Percentiles rank a stretch among this genome's conserved stretches.
phyloP scores from a whole-genome alignment of 2,797 vertebrate genomes.

The Fratercula arctica region DNA sequence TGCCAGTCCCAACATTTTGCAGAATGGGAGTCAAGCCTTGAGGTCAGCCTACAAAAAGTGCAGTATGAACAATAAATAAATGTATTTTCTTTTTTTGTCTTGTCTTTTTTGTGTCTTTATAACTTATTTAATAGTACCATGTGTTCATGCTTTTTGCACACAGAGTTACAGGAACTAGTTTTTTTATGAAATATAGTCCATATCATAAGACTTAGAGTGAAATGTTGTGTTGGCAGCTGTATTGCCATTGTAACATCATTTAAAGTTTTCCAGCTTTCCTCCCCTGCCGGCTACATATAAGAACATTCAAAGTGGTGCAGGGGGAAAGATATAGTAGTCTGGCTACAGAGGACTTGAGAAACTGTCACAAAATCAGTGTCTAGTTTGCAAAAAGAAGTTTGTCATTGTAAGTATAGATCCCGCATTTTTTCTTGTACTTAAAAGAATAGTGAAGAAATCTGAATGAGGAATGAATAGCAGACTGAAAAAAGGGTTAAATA shows the following conservation, averaged over 20 bases:
- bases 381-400: neutral
- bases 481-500: neutral
- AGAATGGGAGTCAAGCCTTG: neutral
- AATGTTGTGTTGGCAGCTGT: neutral
- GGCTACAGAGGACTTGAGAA: neutral
- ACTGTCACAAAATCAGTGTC: neutral
- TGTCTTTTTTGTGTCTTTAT: neutral
- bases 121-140: neutral
- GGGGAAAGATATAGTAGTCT: neutral
- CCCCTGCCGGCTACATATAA: neutral
- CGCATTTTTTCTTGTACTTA: neutral
- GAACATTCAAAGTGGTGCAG: neutral
- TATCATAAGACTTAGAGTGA: neutral
- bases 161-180: neutral
- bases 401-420: neutral
- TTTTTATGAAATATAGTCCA: neutral
- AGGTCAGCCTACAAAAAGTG: neutral
- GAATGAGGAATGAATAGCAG: neutral
- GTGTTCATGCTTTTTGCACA: neutral
- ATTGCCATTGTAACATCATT: neutral
- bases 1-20: neutral
- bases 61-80: neutral
- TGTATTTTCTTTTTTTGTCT: neutral
- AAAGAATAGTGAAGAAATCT: neutral
- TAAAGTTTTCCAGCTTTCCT: neutral